These are phyloP conservation scores for Corythoichthys haematopterus DNA, from an alignment of 2,113 vertebrate species.

Conservation along the genomic window DNA sequence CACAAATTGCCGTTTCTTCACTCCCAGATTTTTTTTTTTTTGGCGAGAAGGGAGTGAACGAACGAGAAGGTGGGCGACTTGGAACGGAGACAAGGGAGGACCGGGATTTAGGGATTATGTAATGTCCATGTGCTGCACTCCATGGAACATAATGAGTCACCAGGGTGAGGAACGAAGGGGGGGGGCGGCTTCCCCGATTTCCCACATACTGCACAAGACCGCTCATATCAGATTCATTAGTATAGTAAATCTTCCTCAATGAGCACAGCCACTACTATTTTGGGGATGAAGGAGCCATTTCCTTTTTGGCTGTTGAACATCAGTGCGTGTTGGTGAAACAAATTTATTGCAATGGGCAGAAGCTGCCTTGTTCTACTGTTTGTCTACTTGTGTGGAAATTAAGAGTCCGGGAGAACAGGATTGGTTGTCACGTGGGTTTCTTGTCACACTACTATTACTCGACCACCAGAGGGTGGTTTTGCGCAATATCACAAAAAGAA, in stretches of 20 bases:
- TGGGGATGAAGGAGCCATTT: conserved; percentile 15
- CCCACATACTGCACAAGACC: conserved; percentile 9
- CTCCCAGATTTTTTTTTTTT: conserved; percentile 48
- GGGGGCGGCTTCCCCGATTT: conserved; percentile 8
- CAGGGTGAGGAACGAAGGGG: not conserved
- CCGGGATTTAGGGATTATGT: conserved; percentile 38
- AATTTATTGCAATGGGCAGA: not conserved
- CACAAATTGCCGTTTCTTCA: conserved; percentile 1
- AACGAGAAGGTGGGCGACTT: not conserved
- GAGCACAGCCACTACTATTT: conserved; percentile 32
- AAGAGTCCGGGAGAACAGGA: too few relatives aligned
- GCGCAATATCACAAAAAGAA: too few relatives aligned
- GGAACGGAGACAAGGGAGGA: conserved; percentile 3
- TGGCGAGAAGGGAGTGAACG: conserved; percentile 5
- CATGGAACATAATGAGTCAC: not conserved
- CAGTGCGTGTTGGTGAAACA: not conserved
- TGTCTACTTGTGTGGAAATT: too few relatives aligned
- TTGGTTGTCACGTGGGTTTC: too few relatives aligned
- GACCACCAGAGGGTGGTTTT: too few relatives aligned
- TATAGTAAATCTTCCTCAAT: conserved; percentile 20
- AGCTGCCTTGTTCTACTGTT: too few relatives aligned
- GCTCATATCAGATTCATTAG: conserved; percentile 24
- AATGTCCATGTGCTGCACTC: conserved; percentile 37
- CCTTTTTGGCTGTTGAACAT: conserved; percentile 4
- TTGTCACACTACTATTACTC: too few relatives aligned